Evolutionary conservation across 2,113 vertebrate genomes (phyloP).

Genomic region (Saimiri boliviensis): DNA sequence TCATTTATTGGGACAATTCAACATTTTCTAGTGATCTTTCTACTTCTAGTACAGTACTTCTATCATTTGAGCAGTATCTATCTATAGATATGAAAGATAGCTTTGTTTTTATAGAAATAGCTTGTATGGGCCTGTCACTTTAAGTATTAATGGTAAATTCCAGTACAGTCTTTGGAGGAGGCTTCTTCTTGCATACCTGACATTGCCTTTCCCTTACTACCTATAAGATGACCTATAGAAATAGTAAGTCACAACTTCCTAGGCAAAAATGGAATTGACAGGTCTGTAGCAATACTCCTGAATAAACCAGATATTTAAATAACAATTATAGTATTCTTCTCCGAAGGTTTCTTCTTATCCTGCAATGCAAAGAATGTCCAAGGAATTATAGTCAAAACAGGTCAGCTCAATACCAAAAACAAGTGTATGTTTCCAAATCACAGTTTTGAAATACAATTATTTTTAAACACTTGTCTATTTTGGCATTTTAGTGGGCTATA

Average conservation of each 20-base stretch:
- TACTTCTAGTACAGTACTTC: not conserved
- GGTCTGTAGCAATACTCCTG: not conserved
- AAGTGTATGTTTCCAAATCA: not conserved
- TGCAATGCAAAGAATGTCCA: not conserved
- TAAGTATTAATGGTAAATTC: not conserved
- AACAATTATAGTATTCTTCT: not conserved
- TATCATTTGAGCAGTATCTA: not conserved
- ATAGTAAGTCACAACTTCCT: not conserved
- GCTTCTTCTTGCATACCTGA: not conserved
- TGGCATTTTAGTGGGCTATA: not conserved
- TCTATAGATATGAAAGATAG: not conserved
- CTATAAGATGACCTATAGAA: not conserved
- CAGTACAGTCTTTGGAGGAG: not conserved
- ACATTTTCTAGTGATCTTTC: not conserved
- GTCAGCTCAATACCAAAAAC: not conserved
- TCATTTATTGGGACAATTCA: not conserved
- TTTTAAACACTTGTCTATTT: not conserved
- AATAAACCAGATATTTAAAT: not conserved
- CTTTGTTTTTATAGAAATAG: not conserved
- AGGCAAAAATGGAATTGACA: not conserved
- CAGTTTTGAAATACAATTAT: not conserved
- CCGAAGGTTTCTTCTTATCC: not conserved
- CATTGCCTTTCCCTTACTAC: not conserved
- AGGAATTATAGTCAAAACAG: not conserved
- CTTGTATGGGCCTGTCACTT: not conserved